Evolutionary conservation across 2,113 vertebrate genomes (phyloP).

Genomic region (Chionomys nivalis): DNA sequence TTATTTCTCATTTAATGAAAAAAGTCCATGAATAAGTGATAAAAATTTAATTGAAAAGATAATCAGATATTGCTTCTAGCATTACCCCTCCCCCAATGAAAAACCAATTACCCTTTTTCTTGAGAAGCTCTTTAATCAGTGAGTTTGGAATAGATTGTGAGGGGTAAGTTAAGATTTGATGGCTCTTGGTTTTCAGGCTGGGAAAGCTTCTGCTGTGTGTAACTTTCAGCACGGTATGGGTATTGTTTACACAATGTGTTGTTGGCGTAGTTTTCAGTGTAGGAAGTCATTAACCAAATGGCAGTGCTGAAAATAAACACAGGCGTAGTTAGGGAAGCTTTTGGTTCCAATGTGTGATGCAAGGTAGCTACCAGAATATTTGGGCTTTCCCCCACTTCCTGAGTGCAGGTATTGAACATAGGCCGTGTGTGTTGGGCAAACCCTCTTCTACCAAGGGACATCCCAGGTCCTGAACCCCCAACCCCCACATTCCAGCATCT

Average conservation of each 20-base stretch:
- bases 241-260: not conserved
- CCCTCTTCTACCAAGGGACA: not conserved
- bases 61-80: conserved; percentile 68
- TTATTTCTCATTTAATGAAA: conserved; percentile 74
- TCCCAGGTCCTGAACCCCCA: not conserved
- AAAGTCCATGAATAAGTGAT: conserved; percentile 68
- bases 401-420: not conserved
- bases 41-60: conserved; percentile 74
- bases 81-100: not conserved
- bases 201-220: not conserved
- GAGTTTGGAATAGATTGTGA: conserved; percentile 66
- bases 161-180: conserved; percentile 42
- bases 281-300: not conserved
- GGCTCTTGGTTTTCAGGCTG: conserved; percentile 8
- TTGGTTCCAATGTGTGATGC: not conserved
- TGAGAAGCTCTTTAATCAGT: conserved; percentile 58
- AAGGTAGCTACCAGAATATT: not conserved
- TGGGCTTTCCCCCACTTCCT: not conserved
- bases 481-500: not conserved
- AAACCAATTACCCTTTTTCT: conserved; percentile 75
- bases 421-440: not conserved
- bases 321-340: not conserved
- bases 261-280: not conserved
- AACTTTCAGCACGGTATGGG: not conserved
- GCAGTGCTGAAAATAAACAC: not conserved